Conservation (phyloP, 2,797 vertebrate genomes). For the Falco concolor region DNA sequence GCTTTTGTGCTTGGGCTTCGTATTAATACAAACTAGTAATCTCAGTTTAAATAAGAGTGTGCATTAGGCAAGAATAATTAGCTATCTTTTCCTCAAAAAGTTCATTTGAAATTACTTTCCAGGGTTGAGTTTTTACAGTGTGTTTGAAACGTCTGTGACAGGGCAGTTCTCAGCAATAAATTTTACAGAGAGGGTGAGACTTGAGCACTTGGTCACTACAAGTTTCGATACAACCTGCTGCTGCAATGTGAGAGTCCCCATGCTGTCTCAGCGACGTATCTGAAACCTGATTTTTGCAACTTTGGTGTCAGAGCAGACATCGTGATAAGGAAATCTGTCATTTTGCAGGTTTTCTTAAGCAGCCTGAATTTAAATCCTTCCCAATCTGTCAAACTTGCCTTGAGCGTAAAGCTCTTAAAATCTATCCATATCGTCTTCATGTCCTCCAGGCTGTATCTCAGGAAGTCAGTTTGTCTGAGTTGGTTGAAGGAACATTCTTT, state of each 20-base stretch:
- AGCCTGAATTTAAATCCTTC: background rate
- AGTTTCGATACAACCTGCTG: background rate
- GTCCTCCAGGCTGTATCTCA: background rate
- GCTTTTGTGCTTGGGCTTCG: background rate
- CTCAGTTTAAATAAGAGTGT: background rate
- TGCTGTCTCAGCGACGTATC: background rate
- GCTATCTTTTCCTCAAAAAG: background rate
- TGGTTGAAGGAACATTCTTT: background rate
- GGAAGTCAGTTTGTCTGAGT: background rate
- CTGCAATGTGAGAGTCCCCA: background rate
- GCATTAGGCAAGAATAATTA: background rate
- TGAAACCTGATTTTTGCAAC: background rate
- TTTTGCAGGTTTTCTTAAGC: background rate
- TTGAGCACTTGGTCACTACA: background rate
- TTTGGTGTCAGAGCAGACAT: background rate
- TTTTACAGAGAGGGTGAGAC: background rate
- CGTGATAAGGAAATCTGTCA: background rate
- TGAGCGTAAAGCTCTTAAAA: background rate
- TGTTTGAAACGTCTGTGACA: background rate
- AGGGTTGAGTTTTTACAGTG: background rate
- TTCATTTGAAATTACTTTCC: background rate
- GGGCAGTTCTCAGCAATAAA: background rate
- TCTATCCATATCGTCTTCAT: background rate
- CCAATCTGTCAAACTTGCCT: background rate
- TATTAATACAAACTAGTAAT: background rate